phyloP scores from a whole-genome alignment of 2,888 invertebrate species.

The Clanis bilineata region DNA sequence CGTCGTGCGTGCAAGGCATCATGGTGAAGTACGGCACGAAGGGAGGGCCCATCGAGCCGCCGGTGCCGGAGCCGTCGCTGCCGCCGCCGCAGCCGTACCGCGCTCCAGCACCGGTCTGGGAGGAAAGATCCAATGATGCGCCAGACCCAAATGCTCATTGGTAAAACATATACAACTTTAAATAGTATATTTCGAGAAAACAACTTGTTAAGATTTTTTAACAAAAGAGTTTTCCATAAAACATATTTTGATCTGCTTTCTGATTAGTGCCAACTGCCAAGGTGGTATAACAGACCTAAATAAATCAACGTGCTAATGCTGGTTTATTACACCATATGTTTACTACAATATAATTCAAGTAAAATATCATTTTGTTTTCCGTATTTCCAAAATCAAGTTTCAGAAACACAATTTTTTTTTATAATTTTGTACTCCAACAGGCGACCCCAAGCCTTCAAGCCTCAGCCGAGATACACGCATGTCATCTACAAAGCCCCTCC shows the following conservation, averaged over 20 bases:
- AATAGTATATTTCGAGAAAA: neutral
- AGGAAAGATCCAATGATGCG: slow-evolving; percentile 78
- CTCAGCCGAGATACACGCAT: slow-evolving; percentile 69
- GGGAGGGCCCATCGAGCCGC: slow-evolving; percentile 83
- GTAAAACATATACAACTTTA: slow-evolving; percentile 54
- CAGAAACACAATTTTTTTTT: slow-evolving; percentile 7
- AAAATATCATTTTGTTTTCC: no score
- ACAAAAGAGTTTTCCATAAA: no score
- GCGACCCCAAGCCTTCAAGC: slow-evolving; percentile 67
- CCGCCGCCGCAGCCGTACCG: slow-evolving; percentile 77
- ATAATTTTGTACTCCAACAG: slow-evolving; percentile 36
- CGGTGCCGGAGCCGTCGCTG: slow-evolving; percentile 74
- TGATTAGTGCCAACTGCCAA: no score
- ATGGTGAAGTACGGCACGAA: slow-evolving; percentile 85
- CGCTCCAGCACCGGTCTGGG: slow-evolving; percentile 84
- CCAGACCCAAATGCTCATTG: slow-evolving; percentile 84
- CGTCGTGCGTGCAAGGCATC: slow-evolving; percentile 76
- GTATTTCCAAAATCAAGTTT: no score
- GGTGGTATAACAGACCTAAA: no score
- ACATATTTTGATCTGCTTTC: no score
- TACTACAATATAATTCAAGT: no score
- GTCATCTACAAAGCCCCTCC: slow-evolving; percentile 49
- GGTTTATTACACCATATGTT: no score
- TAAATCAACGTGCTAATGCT: no score
- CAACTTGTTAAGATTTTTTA: no score